These are phyloP conservation scores for Periplaneta americana DNA, from an alignment of 1,140 invertebrate species.

Conservation along the genomic window DNA sequence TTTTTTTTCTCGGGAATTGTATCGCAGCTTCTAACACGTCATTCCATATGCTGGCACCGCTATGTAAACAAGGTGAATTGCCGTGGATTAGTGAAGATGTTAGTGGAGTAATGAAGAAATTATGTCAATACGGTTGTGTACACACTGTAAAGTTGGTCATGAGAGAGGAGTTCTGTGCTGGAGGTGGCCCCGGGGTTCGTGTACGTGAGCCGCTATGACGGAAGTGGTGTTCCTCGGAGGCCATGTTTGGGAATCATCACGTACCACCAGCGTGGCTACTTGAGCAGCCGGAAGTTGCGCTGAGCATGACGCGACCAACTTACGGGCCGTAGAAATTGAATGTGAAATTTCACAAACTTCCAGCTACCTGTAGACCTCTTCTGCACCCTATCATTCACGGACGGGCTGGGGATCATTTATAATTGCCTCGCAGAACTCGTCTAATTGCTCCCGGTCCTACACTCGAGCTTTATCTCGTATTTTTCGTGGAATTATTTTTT, in stretches of 20 bases:
- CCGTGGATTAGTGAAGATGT: not conserved
- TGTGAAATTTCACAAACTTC: no score
- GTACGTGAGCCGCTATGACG: not conserved
- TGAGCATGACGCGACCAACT: not conserved
- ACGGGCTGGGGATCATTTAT: no score
- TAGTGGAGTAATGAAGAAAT: not conserved
- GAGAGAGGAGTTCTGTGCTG: not conserved
- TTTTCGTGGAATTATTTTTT: no score
- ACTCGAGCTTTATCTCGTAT: no score
- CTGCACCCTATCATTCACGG: no score
- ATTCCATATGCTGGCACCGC: not conserved
- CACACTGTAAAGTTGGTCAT: not conserved
- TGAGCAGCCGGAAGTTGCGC: not conserved
- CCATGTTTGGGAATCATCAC: not conserved
- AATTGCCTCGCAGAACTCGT: no score
- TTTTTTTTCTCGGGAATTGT: not conserved
- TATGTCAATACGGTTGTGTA: not conserved
- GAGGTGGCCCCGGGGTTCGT: not conserved
- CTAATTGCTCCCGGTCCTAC: no score
- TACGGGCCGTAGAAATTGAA: no score
- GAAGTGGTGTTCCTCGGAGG: not conserved
- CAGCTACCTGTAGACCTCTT: no score
- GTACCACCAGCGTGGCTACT: not conserved
- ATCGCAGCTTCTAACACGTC: not conserved
- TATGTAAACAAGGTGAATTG: not conserved